phyloP scores from a whole-genome alignment of 2,888 invertebrate species.

The Brachyopa scutellaris region DNA sequence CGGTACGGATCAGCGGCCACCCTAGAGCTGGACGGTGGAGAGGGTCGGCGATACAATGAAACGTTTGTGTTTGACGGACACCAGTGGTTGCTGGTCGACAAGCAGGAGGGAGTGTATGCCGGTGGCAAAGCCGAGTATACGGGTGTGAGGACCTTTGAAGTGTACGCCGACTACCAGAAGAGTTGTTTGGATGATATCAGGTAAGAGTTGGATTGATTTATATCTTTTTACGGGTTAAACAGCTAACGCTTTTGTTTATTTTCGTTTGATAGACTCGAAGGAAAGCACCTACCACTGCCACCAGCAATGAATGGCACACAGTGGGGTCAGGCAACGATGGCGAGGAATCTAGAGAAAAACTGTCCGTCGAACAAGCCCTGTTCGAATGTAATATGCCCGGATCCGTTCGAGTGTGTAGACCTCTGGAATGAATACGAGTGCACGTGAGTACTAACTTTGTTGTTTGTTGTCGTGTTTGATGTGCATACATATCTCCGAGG shows the following conservation, averaged over 20 bases:
- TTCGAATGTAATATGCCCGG: slow-evolving; percentile 95
- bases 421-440: slow-evolving; percentile 99
- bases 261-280: slow-evolving; percentile 88
- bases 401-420: slow-evolving; percentile 96
- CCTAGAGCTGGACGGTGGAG: slow-evolving; percentile 96
- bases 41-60: slow-evolving; percentile 96
- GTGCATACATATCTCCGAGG: slow-evolving; percentile 1
- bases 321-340: slow-evolving; percentile 98
- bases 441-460: slow-evolving; percentile 89
- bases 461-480: not conserved
- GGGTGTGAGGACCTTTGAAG: slow-evolving; percentile 95
- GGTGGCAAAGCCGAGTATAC: slow-evolving; percentile 98
- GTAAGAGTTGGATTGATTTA: slow-evolving; percentile 74
- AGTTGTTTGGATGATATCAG: slow-evolving; percentile 87
- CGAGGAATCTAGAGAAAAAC: slow-evolving; percentile 93
- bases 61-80: slow-evolving; percentile 95
- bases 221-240: slow-evolving; percentile 1
- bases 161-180: slow-evolving; percentile 96
- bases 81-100: slow-evolving; percentile 95
- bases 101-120: slow-evolving; percentile 97
- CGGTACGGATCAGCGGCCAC: slow-evolving; percentile 96
- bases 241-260: not conserved
- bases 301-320: slow-evolving; percentile 97
- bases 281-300: slow-evolving; percentile 96
- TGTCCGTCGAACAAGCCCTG: slow-evolving; percentile 98